Base-by-base conservation (phyloP, 2,113 vertebrate genomes). In the Hirundichthys speculiger region DNA sequence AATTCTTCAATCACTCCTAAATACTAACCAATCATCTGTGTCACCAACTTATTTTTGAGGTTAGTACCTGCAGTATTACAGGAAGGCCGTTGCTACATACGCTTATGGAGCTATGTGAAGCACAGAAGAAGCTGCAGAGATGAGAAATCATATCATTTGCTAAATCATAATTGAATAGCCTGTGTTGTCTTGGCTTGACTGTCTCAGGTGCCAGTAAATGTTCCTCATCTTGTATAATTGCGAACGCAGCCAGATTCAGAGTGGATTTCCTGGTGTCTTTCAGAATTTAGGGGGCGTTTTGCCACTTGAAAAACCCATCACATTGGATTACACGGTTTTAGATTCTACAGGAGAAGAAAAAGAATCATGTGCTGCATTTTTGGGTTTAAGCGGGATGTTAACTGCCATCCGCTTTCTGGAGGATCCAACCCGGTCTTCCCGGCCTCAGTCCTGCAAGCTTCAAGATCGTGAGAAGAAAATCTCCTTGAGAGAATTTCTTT, bases 201-300 rank as follows among this genome's bases (percentile, higher is more conserved):
- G 54, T 66, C 55, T 64, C 50, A n/a, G 47, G 46, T 73, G 77
- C 66, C 77, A 69, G 60, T 83, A 77, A 89, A 83, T 85, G 79
- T 77, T 84, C 66, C 58, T 69, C 62, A 60, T 84, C 68, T 77
- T 27, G 63, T 65, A 66, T 84, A 81, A 83, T 83, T 68, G 74
- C 58, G 66, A 59, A 49, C 82, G 43, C 74, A 79, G 86, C 22
- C 18, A 65, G 70, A 77, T 82, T 80, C 64, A 72, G 71, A 71
- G 68, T 80, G 80, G 75, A 88, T 91, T 90, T 89, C 61, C 77
- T 72, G 60, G 62, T 72, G 72, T 84, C 83, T 89, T 88, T 90
- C 55, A 78, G 84, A 69, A 78, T 86, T 77, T 79, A 65, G 61
- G 69, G 76, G 76, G 67, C 54, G 48, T 84, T 85, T 83, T 82